Percentiles rank a stretch among this genome's conserved stretches.
These are phyloP conservation scores for Phytoseiulus persimilis DNA, from an alignment of 2,888 invertebrate genomes.

Conservation along the genomic window DNA sequence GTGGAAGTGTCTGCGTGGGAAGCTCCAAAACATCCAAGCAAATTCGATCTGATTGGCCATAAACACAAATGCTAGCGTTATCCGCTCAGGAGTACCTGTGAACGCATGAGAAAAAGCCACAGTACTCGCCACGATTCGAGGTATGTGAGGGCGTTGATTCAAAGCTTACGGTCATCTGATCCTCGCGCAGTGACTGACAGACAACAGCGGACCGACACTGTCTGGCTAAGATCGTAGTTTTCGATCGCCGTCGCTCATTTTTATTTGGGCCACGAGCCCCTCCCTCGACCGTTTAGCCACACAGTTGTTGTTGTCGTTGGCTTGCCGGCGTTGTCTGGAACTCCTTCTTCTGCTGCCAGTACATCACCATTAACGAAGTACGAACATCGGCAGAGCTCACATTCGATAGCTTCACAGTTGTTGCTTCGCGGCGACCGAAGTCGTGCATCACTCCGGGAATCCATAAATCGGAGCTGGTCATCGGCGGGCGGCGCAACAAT, in stretches of 20 bases:
- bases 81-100: not conserved
- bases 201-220: not conserved
- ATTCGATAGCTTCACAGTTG: not conserved
- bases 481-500: not conserved
- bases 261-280: slow-evolving; percentile 5
- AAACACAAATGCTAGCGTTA: not conserved
- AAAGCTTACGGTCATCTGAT: not conserved
- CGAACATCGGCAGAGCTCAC: not conserved
- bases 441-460: not conserved
- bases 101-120: not conserved
- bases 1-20: not conserved
- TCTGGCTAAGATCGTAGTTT: not conserved
- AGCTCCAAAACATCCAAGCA: not conserved
- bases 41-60: not conserved
- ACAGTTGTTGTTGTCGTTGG: not conserved
- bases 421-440: not conserved
- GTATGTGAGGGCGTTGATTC: not conserved
- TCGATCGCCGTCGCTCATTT: not conserved
- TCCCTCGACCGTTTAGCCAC: not conserved
- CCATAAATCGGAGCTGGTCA: not conserved
- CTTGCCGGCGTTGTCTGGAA: not conserved
- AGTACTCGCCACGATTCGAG: not conserved
- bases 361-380: not conserved
- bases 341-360: not conserved
- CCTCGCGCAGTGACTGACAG: not conserved